Conservation (phyloP, 1,140 invertebrate genomes). For the Gryon sp. region DNA sequence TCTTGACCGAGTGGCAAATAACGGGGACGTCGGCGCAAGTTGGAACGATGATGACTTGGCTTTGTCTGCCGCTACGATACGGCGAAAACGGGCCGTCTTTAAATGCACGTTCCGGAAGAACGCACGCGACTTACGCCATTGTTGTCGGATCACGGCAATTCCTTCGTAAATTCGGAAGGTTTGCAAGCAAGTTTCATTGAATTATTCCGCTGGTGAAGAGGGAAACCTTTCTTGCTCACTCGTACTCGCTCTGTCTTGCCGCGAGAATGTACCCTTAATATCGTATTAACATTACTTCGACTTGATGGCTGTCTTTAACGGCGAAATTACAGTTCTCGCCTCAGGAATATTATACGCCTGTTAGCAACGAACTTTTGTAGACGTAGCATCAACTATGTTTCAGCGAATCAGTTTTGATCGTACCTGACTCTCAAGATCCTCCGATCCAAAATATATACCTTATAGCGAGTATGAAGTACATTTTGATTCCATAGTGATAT, state of each 20-base stretch:
- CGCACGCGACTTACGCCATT: slow-evolving; percentile 63
- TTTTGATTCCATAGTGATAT: too few relatives aligned
- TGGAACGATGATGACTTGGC: slow-evolving; percentile 51
- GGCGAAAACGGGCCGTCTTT: slow-evolving; percentile 51
- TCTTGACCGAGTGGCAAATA: slow-evolving; percentile 62
- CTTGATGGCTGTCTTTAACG: slow-evolving; percentile 55
- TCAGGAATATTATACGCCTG: slow-evolving; percentile 38
- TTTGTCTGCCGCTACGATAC: slow-evolving; percentile 52
- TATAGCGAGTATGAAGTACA: too few relatives aligned
- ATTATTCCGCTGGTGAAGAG: slow-evolving; percentile 35
- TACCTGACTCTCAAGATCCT: slow-evolving; percentile 2
- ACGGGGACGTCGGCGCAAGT: slow-evolving; percentile 31
- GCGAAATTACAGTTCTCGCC: slow-evolving; percentile 44
- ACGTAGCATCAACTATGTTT: slow-evolving; percentile 35
- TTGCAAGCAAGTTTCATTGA: slow-evolving; percentile 46
- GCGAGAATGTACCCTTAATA: slow-evolving; percentile 42
- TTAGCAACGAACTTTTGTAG: slow-evolving; percentile 36
- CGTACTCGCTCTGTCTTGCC: too few relatives aligned
- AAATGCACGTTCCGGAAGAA: slow-evolving; percentile 63
- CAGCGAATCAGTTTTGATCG: slow-evolving; percentile 22
- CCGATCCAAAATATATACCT: too few relatives aligned
- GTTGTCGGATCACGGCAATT: slow-evolving; percentile 56
- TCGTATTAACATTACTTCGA: slow-evolving; percentile 47
- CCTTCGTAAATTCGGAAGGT: slow-evolving; percentile 56
- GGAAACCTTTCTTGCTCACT: too few relatives aligned